Evolutionary conservation across 2,113 vertebrate genomes (phyloP).

Genomic region (Aptenodytes patagonicus): DNA sequence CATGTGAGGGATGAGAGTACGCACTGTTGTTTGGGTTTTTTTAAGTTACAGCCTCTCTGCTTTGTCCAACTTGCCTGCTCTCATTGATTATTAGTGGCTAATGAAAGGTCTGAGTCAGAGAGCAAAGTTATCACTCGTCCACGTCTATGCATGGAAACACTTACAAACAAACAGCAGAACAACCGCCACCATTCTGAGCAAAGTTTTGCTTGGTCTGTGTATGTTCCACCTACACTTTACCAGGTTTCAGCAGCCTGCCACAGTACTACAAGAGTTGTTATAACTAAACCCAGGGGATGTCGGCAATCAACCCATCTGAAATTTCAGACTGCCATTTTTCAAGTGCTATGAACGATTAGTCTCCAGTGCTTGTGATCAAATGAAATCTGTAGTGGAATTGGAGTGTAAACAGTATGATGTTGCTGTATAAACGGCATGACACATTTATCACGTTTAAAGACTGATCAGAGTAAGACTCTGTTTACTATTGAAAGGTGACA

Average conservation of each 20-base stretch:
- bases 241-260: not conserved
- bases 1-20: not conserved
- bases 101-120: not conserved
- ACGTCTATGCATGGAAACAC: accelerated
- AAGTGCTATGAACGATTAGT: not conserved
- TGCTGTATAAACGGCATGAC: not conserved
- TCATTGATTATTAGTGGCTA: not conserved
- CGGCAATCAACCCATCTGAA: not conserved
- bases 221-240: not conserved
- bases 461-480: not conserved
- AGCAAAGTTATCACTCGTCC: not conserved
- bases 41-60: not conserved
- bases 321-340: not conserved
- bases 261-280: not conserved
- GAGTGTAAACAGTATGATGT: not conserved
- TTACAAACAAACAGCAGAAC: not conserved
- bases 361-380: not conserved
- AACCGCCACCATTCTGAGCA: not conserved
- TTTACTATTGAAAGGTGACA: not conserved
- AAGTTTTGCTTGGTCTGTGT: not conserved
- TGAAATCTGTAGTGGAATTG: not conserved
- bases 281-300: not conserved
- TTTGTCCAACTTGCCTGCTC: not conserved
- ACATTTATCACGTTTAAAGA: not conserved
- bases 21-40: not conserved